Conservation (phyloP, 2,888 invertebrate species). For the Chirona hameri region DNA sequence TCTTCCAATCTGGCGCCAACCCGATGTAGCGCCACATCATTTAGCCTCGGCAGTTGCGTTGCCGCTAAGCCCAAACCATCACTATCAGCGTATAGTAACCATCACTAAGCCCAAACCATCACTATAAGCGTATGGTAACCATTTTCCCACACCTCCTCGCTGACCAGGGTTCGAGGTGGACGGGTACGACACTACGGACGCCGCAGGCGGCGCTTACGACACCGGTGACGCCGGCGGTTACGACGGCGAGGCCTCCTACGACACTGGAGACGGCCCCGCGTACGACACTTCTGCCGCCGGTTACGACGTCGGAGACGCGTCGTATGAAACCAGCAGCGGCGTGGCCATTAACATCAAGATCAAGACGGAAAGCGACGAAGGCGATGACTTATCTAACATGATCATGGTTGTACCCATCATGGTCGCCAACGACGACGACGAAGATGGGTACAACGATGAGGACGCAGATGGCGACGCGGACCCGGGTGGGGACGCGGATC, state of each 20-base stretch:
- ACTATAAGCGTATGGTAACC: background rate
- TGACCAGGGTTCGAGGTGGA: constrained; percentile 7
- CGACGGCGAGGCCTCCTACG: too few relatives aligned
- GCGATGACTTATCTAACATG: constrained; percentile 32
- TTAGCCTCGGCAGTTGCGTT: too few relatives aligned
- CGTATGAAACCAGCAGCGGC: background rate
- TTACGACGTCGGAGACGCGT: too few relatives aligned
- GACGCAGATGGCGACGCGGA: background rate
- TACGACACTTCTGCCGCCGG: too few relatives aligned
- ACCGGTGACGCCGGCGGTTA: too few relatives aligned
- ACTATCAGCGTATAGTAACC: background rate
- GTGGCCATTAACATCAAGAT: constrained; percentile 2
- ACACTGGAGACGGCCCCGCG: too few relatives aligned
- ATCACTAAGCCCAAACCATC: too few relatives aligned
- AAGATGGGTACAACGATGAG: constrained; percentile 24
- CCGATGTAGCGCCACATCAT: too few relatives aligned
- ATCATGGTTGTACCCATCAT: too few relatives aligned
- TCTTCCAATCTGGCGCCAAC: too few relatives aligned
- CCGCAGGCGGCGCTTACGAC: too few relatives aligned
- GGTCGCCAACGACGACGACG: constrained; percentile 31
- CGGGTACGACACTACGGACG: background rate
- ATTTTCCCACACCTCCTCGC: background rate
- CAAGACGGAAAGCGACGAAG: constrained; percentile 32
- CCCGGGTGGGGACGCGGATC: background rate
- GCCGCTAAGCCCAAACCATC: too few relatives aligned